Percentiles rank a stretch among this genome's conserved stretches.
Conservation (phyloP, 2,797 vertebrate species). For the Tenualosa ilisha region DNA sequence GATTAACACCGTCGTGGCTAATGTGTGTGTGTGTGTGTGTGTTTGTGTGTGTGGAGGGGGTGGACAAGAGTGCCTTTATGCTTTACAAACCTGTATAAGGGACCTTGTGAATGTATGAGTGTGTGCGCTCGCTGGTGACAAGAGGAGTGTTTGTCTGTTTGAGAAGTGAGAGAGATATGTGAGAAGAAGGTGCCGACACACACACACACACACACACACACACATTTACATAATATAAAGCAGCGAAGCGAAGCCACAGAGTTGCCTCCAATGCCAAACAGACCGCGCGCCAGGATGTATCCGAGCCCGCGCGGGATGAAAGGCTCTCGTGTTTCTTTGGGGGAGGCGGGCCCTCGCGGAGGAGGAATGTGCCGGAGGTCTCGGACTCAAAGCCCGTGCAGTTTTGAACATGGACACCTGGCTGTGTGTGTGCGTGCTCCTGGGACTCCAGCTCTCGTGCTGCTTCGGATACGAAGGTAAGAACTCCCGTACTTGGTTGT, state of each 20-base stretch:
- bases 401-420: constrained; percentile 72
- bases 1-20: not conserved
- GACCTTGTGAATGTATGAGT: not conserved
- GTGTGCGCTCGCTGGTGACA: not conserved
- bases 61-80: constrained; percentile 1
- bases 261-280: not conserved
- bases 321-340: constrained; percentile 72
- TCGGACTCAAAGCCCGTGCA: constrained; percentile 60
- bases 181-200: not conserved
- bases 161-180: not conserved
- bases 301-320: constrained; percentile 41
- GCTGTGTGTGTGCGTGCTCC: constrained; percentile 64
- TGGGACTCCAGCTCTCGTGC: constrained; percentile 65
- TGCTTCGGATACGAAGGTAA: constrained; percentile 77
- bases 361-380: constrained; percentile 73
- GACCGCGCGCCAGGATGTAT: constrained; percentile 21
- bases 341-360: constrained; percentile 71
- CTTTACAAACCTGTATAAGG: too few species aligned
- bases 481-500: constrained; percentile 28
- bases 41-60: not conserved
- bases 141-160: not conserved
- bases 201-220: constrained; percentile 19
- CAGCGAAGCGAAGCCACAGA: not conserved
- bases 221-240: not conserved
- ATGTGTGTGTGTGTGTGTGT: not conserved